Evolutionary conservation across 2,113 vertebrate genomes (phyloP).

Genomic region (Sciurus niger): DNA sequence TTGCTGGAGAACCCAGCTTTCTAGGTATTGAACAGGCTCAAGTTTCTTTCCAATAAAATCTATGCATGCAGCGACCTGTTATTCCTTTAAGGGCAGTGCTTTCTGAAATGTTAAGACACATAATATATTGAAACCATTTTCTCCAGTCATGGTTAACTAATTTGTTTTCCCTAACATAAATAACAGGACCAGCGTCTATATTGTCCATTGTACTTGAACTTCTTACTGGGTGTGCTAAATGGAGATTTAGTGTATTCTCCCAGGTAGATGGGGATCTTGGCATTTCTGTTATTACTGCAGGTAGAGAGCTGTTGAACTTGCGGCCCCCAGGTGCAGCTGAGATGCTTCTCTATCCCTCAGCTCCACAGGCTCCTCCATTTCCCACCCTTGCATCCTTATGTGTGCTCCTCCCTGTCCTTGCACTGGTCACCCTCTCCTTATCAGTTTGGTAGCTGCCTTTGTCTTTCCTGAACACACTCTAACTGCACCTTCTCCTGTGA

Average conservation of each 20-base stretch:
- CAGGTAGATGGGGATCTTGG: not conserved
- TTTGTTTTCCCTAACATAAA: not conserved
- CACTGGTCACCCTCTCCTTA: not conserved
- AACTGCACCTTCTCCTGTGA: not conserved
- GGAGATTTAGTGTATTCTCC: not conserved
- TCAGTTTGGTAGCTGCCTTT: not conserved
- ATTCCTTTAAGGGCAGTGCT: not conserved
- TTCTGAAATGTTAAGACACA: not conserved
- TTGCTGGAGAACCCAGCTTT: not conserved
- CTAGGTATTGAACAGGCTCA: not conserved
- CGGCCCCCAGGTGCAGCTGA: accelerated
- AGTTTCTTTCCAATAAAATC: not conserved
- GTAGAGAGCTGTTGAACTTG: not conserved
- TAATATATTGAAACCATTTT: not conserved
- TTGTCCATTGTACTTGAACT: not conserved
- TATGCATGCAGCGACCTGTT: not conserved
- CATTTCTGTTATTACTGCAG: not conserved
- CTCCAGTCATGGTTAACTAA: not conserved
- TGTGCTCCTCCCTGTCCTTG: not conserved
- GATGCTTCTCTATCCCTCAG: not conserved
- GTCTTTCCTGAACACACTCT: not conserved
- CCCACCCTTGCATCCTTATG: too few relatives aligned
- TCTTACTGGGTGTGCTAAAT: not conserved
- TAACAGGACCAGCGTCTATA: not conserved
- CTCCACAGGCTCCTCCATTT: accelerated